Base-by-base conservation (phyloP, 1,140 invertebrate species). In the Macrotrachela quadricornifera region DNA sequence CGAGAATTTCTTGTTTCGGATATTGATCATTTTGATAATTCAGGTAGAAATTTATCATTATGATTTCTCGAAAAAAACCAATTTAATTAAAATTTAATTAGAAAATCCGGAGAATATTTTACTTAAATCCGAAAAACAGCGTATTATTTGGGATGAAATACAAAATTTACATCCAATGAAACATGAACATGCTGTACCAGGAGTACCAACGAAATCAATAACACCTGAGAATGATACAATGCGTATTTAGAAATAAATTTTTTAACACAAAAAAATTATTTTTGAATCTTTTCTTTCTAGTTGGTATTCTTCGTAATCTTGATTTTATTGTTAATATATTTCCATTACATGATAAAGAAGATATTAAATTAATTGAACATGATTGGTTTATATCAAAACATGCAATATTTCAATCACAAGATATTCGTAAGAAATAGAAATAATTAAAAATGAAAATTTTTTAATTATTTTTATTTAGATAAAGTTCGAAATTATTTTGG, bases 401-500 rank as follows among this genome's bases (percentile, higher is more conserved):
- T 30, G 2, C 21, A 30, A 30, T 30, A 30, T 30, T 30, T 30
- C 2, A 30, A 30, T 30, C 21, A 30, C 21, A 30, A 30, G 21
- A 30, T 30, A 30, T 30, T 30, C 21, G 21, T 30, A 30, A 30
- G 21, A 30, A 30, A 2, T 2, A 30, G 8, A 30, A 30, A 2
- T 30, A 30, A 4, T 30, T 30, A 30, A 8, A 30, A 4, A 30
- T 30, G 21, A 4, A 2, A 30, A 8, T 30, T 30, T 4, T 30
- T 30, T 30, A 4, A 8, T 2, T 4, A 4, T 30, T 4, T 30
- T 30, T 30, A 30, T 30, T 30, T 30, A 70, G 68, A 65, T 50
- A 55, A 61, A 16, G 63, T 70, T 39, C 60, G 61, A 13, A 48
- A 60, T 41, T 70, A 70, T 56, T 69, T 68, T 62, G 68, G 68